Base-by-base conservation (phyloP, 2,888 invertebrate genomes). In the Heliothis peltigera region DNA sequence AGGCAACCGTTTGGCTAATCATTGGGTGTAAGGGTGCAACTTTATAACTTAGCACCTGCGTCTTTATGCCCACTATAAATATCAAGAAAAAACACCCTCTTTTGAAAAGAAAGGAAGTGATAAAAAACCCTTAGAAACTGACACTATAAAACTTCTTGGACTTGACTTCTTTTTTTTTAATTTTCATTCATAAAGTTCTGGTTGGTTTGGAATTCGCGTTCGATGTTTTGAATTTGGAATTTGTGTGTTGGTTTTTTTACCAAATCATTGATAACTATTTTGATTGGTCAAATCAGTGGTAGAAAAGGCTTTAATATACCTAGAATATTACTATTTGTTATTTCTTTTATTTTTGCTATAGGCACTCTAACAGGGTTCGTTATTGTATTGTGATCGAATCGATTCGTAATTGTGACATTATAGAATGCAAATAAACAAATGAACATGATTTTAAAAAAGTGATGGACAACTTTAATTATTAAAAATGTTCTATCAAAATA, bases 11-110 rank as follows among this genome's bases (percentile, higher is more conserved):
- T 89, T 86, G 88, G 89, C 92, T 90, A 91, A 94, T 93, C 91
- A 92, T 90, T 87, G 89, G 89, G 83, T 85, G 86, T 82, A 83
- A 86, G 88, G 89, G 82, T 84, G 86, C 83, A 84, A 86, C 83
- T 83, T 89, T 85, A 90, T 87, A 87, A 87, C 93, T 88, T 86
- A 85, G 84, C 94, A 94, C 94, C 94, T 94, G 95, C 90, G 80
- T 84, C 84, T 92, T 93, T 92, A 92, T 92, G 89, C 84, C 86
- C 77, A 83, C 67, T 64, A 86, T 83, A 86, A 86, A 87, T 82
- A 83, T 81, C 71, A 75, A 63, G 25, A 80, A 77, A 83, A 80
- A 84, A 83, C 85, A 85, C 83, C 84, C 79, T 66, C 57, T 48
- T 60, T 74, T 86, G 84, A 93, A 93, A 87, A 85, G 75, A 85